Percentiles rank a stretch among this genome's conserved stretches.
Evolutionary conservation across 2,797 vertebrate species (phyloP).

Genomic region (Macropus fuliginosus): DNA sequence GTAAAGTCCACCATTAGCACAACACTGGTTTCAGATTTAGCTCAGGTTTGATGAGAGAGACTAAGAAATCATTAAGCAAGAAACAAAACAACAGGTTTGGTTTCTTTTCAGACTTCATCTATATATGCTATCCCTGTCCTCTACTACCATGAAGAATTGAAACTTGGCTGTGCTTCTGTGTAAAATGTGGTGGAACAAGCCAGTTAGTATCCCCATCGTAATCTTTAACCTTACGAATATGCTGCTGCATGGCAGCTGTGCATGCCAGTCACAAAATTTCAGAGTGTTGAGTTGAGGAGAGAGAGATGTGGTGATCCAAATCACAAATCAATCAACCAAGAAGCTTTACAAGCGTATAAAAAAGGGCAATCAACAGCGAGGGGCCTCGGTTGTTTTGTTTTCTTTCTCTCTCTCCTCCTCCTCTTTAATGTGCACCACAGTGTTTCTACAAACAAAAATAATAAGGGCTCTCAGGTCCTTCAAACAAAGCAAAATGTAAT

Average conservation of each 20-base stretch:
- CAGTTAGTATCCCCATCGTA: conserved; percentile 14
- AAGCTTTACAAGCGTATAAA: conserved; percentile 77
- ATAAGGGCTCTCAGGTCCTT: conserved; percentile 81
- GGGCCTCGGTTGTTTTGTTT: conserved; percentile 16
- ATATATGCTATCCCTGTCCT: neutral
- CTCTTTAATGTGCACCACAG: conserved; percentile 80
- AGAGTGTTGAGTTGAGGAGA: conserved; percentile 70
- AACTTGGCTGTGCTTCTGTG: neutral
- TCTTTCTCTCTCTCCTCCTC: neutral
- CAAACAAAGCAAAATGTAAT: conserved; percentile 83
- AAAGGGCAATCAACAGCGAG: conserved; percentile 68
- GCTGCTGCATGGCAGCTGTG: conserved; percentile 65
- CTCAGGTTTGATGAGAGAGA: neutral
- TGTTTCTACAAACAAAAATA: conserved; percentile 85
- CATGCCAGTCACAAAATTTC: conserved; percentile 69
- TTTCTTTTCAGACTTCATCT: conserved; percentile 1
- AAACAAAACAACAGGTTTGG: neutral
- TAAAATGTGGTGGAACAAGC: neutral
- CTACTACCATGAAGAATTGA: neutral
- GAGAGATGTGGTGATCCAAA: conserved; percentile 74
- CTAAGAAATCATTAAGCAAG: neutral
- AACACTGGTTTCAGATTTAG: neutral
- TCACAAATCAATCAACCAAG: conserved; percentile 82
- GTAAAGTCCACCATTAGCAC: no score
- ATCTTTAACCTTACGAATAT: conserved; percentile 70